Conservation (phyloP, 2,888 invertebrate genomes). For the Trichopoda pennipes region DNA sequence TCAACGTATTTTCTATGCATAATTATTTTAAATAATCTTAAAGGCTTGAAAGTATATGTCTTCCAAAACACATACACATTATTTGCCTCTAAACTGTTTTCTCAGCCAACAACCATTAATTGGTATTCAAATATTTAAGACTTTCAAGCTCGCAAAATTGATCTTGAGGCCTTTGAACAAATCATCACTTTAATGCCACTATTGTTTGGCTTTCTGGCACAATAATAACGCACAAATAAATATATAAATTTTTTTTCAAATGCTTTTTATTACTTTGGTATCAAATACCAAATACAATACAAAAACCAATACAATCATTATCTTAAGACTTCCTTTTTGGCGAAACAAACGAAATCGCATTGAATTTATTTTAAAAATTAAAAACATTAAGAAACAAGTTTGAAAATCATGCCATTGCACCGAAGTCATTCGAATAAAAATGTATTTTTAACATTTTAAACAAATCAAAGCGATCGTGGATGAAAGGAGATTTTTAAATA, state of each 20-base stretch:
- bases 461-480: background rate
- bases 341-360: conserved; percentile 37
- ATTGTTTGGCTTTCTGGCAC: conserved; percentile 18
- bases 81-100: background rate
- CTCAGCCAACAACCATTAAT: conserved; percentile 1
- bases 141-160: background rate
- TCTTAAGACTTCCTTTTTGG: conserved; percentile 48
- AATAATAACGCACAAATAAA: conserved; percentile 20
- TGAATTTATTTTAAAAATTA: conserved; percentile 35
- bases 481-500: conserved; percentile 31
- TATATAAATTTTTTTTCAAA: background rate
- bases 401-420: conserved; percentile 34
- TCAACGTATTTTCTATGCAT: background rate
- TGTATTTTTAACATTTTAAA: background rate
- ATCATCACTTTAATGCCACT: conserved; percentile 8
- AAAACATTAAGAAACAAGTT: conserved; percentile 42
- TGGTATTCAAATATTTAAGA: conserved; percentile 6
- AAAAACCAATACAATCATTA: conserved; percentile 30
- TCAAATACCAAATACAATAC: conserved; percentile 4
- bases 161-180: conserved; percentile 24
- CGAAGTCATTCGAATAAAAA: conserved; percentile 37
- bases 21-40: background rate
- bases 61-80: background rate
- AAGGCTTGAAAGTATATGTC: background rate
- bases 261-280: conserved; percentile 25